Conservation (phyloP, 2,797 vertebrate genomes). For the Crypturellus tataupa region DNA sequence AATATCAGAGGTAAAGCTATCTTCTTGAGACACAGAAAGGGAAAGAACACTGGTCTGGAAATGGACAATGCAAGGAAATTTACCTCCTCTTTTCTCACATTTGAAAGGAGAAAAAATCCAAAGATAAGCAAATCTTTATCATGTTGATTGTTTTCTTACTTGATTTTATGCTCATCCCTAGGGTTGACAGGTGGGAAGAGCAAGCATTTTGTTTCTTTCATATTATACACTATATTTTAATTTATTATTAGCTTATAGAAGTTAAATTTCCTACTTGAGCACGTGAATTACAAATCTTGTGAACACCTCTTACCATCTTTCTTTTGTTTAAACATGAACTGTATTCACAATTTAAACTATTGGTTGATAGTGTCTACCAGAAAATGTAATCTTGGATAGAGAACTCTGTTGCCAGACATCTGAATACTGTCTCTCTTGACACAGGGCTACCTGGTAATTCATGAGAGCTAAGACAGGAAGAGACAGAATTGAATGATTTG, state of each 20-base stretch:
- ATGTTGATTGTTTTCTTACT: neutral
- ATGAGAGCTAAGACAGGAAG: neutral
- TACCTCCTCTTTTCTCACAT: neutral
- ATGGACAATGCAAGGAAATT: neutral
- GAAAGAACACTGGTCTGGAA: neutral
- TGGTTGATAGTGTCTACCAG: neutral
- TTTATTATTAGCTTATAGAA: neutral
- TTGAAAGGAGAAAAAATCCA: neutral
- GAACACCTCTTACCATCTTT: neutral
- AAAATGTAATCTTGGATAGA: neutral
- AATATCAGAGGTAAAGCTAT: neutral
- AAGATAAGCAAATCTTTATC: neutral
- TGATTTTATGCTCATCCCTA: neutral
- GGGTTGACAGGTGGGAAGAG: neutral
- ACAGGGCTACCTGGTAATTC: neutral
- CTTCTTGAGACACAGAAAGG: neutral
- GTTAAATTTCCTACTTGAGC: neutral
- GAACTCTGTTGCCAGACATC: neutral
- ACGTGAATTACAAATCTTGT: neutral
- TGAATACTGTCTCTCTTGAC: neutral
- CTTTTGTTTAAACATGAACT: neutral
- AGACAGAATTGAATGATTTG: neutral
- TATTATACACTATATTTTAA: neutral
- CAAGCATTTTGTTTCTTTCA: neutral
- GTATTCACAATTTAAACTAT: neutral